Base-by-base conservation (phyloP, 2,888 invertebrate species). In the Synanthedon formicaeformis region DNA sequence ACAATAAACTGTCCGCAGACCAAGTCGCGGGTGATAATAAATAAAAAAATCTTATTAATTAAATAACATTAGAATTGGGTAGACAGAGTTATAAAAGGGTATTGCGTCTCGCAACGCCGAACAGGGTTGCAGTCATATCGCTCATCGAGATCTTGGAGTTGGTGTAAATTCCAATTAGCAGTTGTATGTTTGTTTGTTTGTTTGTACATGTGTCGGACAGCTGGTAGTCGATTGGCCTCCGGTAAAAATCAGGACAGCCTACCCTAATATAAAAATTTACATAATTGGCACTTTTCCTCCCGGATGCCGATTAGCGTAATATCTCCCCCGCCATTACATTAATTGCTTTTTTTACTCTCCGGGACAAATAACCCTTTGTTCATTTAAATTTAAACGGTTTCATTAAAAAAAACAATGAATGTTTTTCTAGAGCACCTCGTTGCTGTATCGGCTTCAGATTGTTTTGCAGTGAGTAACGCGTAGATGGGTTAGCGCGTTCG, bases 321-420 rank as follows among this genome's bases (percentile, higher is more conserved):
- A 54, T 50, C 53, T 50, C 45, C 45, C 14, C 60, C 54, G 60
- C 67, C 65, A 74, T 78, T 77, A 76, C 68, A 67, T 67, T 79
- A 74, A 78, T 75, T 75, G 72, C 65, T 57, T 68, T 75, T 75
- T 74, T 71, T 72, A 62, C 60, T 55, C 52, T 48, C 34, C 50
- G 51, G 56, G 57, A 58, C 58, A 56, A 61, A 63, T 64, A 74
- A 73, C 75, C 73, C 71, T 73, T 74, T 65, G 64, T 66, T 64
- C 66, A 64, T 71, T 69, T 65, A 68, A 68, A 73, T 75, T 71
- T 65, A 66, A 75, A 72, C 58, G 64, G 59, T 60, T 71, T 75
- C 66, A 74, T 78, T 78, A 71, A 67, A 72, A 64, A 67, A 62
- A 56, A 58, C 60, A 63, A 67, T 68, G 60, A 65, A 67, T 71